Evolutionary conservation across 2,113 vertebrate species (phyloP), one percentile per base, ranked within the genome.

Genomic region (Embiotoca jacksoni): DNA sequence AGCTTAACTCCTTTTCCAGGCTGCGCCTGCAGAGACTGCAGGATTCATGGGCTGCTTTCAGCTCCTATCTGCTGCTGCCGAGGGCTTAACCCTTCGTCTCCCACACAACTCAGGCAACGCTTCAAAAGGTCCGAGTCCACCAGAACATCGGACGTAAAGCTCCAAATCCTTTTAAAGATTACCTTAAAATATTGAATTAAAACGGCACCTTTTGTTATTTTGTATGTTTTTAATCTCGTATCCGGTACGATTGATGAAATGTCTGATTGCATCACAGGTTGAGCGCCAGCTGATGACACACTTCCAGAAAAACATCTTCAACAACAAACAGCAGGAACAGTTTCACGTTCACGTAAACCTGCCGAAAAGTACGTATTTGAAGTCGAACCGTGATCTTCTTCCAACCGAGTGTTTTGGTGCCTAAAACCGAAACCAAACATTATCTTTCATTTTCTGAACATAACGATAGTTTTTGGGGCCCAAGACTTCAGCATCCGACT

Each of bases 1-100:
- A 53, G 49, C 80, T 65, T 95, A 93, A 95, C 95, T 94, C 91
- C 93, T 95, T 95, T 95, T 94, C 94, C 95, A 94, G 94, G 89
- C 91, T 82, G 86, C 84, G 92, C 73, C 91, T 84, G 85, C 85
- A 86, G 89, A 92, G 93, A 91, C 90, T 58, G 74, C 67, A 91
- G 89, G 88, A 89, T 90, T 90, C 88, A 89, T 76, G 85, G 81
- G 71, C 85, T 88, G 69, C 78, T 90, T 81, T 87, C 82, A 86
- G 78, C 83, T 79, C 74, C 87, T 88, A 90, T 91, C 91, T 90
- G 82, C 73, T 81, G 58, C 63, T 56, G 71, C 86, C 55, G 52
- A 69, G 54, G 66, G 31, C 80, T 88, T 91, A 91, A 92, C 90
- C 80, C 84, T 75, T 82, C 23, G 30, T 32, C 68, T 82, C 64